A percentile compares a stretch with the other conserved stretches of the same genome.
Conservation (phyloP, 2,797 vertebrate genomes). For the Chaunax sp. region DNA sequence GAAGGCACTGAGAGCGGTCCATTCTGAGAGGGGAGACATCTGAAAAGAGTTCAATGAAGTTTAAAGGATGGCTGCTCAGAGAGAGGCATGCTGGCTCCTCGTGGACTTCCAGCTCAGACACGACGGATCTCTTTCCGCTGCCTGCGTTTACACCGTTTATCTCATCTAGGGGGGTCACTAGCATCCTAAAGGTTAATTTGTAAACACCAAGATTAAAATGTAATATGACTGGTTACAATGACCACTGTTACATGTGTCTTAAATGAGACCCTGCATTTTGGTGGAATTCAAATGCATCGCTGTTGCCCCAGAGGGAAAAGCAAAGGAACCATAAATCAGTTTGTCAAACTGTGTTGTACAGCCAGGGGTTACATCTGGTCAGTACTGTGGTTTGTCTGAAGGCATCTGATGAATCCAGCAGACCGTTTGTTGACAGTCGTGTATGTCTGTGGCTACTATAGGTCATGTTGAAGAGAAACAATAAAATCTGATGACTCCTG, state of each 20-base stretch:
- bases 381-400: slow-evolving; percentile 50
- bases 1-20: slow-evolving; percentile 22
- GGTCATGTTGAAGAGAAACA: too few relatives aligned
- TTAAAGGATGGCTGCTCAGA: slow-evolving; percentile 26
- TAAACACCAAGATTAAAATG: slow-evolving; percentile 24
- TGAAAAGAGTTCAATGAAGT: slow-evolving; percentile 28
- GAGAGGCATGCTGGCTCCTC: slow-evolving; percentile 16
- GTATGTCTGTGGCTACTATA: background rate
- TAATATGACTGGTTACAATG: too few relatives aligned
- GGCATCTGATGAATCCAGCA: slow-evolving; percentile 16
- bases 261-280: slow-evolving; percentile 13
- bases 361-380: slow-evolving; percentile 41
- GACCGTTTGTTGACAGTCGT: background rate
- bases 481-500: too few relatives aligned
- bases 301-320: slow-evolving; percentile 27
- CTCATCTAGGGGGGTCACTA: too few relatives aligned
- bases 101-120: slow-evolving; percentile 25
- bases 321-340: slow-evolving; percentile 19
- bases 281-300: slow-evolving; percentile 31
- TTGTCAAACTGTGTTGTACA: slow-evolving; percentile 4
- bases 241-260: slow-evolving; percentile 1
- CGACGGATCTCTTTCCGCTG: background rate
- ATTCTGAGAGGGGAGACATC: background rate
- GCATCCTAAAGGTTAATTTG: background rate
- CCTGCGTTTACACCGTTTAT: background rate